A percentile compares a stretch with the other conserved stretches of the same genome.
These are phyloP conservation scores for Camponotus floridanus DNA, from an alignment of 1,140 invertebrate genomes.

Conservation along the genomic window DNA sequence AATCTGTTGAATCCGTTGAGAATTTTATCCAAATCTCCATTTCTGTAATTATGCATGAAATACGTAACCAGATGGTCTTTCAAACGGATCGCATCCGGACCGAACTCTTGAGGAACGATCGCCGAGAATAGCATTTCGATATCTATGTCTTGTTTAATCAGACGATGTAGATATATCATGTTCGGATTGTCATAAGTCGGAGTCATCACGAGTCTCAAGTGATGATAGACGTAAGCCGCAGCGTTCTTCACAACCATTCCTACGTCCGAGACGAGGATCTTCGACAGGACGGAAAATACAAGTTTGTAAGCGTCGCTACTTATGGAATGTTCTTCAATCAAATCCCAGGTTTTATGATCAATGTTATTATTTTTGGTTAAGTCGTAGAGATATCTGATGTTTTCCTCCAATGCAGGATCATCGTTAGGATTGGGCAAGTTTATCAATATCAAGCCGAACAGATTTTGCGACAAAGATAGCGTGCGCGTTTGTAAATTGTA, in stretches of 20 bases:
- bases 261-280: constrained; percentile 33
- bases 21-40: constrained; percentile 8
- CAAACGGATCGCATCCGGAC: constrained; percentile 28
- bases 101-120: constrained; percentile 48
- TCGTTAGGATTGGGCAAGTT: constrained; percentile 59
- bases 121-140: constrained; percentile 48
- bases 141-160: constrained; percentile 41
- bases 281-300: constrained; percentile 10
- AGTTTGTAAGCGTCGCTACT: constrained; percentile 33
- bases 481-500: not conserved
- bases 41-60: constrained; percentile 29
- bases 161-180: constrained; percentile 14
- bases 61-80: constrained; percentile 48
- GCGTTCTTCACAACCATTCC: constrained; percentile 24
- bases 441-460: constrained; percentile 66
- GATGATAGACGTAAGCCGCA: constrained; percentile 51
- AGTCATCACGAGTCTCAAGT: constrained; percentile 29
- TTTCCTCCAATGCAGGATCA: constrained; percentile 66
- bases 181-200: constrained; percentile 7
- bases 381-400: constrained; percentile 59
- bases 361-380: constrained; percentile 41
- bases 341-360: constrained; percentile 23
- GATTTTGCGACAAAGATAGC: constrained; percentile 40
- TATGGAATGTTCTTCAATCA: not conserved
- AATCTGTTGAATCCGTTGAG: constrained; percentile 55